Conservation (phyloP, 30 jellyfish, hydroid and myxozoan species). For the Morbakka virulenta region DNA sequence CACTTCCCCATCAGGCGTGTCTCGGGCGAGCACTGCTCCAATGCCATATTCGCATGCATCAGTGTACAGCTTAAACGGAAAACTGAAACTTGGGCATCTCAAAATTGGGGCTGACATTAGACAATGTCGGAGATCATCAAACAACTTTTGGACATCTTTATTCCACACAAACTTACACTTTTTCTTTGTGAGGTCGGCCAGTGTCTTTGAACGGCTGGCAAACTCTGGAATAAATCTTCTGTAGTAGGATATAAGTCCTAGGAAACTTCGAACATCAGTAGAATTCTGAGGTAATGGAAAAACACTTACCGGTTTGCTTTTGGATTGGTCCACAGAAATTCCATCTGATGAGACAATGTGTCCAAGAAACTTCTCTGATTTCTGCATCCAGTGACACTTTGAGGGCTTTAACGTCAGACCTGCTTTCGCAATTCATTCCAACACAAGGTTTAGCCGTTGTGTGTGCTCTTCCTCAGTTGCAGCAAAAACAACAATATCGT, state of each 20-base stretch:
- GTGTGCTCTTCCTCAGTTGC: constrained; percentile 28
- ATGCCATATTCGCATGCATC: constrained; percentile 53
- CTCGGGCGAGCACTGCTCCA: constrained; percentile 57
- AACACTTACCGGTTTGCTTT: constrained; percentile 11
- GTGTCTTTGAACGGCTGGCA: constrained; percentile 21
- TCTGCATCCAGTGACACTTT: constrained; percentile 27
- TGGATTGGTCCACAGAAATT: constrained; percentile 14
- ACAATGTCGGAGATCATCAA: constrained; percentile 10
- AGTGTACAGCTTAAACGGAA: constrained; percentile 31
- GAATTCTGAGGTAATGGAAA: constrained; percentile 13
- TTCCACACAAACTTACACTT: constrained; percentile 29
- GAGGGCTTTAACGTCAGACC: constrained; percentile 28
- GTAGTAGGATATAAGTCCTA: constrained; percentile 30
- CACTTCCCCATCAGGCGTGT: constrained; percentile 6
- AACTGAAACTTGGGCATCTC: constrained; percentile 27
- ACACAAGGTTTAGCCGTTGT: constrained; percentile 5
- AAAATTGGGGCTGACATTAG: constrained; percentile 33
- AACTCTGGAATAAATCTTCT: constrained; percentile 19
- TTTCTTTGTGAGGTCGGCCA: constrained; percentile 40
- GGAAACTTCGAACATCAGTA: constrained; percentile 13
- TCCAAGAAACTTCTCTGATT: constrained; percentile 40
- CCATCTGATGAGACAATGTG: constrained; percentile 28
- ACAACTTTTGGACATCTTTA: constrained; percentile 28
- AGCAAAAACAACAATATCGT: constrained; percentile 30
- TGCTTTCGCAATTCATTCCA: constrained; percentile 28